Evolutionary conservation across 1,140 invertebrate species (phyloP), one percentile per base, ranked within the genome.

Genomic region (Drosophila nikananu): DNA sequence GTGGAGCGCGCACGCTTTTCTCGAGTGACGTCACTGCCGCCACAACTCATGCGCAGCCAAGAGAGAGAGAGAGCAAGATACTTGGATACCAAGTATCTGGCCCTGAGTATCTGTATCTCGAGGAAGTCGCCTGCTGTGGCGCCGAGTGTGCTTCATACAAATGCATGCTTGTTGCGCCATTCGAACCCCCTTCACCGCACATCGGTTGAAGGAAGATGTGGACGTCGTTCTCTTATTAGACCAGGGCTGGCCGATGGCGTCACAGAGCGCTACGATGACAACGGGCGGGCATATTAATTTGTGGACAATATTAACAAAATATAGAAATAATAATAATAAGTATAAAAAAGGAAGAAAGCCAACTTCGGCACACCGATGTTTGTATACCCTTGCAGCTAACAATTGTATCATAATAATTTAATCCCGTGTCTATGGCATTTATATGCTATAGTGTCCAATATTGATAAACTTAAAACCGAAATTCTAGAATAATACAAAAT

Each of bases 131-230:
- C 46, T 73, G 64, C 72, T 63, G 60, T 51, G 61, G 66, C 65
- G 55, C 49, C 65, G 60, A 65, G 21, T 62, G 27, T 61, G 58
- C 73, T 58, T 25, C 32, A 35, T 61, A 44, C 57, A 70, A 72
- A 58, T 83, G 83, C 80, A 83, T 77, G 83, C 83, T 86, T 86
- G 83, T 86, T 86, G 83, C 83, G 75, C 75, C 70, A 71, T 17
- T 23, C 41, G 32, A 21, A 21, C 49, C 71, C 23, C 49, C 35
- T 44, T 41, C 37, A n/a, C 15, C n/a, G 7, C 37, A 13, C 17
- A 3, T 13, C 19, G 21, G 7, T 19, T 9, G 23, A 19, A 62
- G 32, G 32, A 39, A 49, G 48, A 49, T 17, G 32, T 37, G 32
- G 21, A 23, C 32, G 21, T 23, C 21, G 67, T 30, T 68, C 49